A percentile compares a stretch with the other conserved stretches of the same genome.
phyloP scores from a whole-genome alignment of 2,888 invertebrate species.

The Geotrupes spiniger region DNA sequence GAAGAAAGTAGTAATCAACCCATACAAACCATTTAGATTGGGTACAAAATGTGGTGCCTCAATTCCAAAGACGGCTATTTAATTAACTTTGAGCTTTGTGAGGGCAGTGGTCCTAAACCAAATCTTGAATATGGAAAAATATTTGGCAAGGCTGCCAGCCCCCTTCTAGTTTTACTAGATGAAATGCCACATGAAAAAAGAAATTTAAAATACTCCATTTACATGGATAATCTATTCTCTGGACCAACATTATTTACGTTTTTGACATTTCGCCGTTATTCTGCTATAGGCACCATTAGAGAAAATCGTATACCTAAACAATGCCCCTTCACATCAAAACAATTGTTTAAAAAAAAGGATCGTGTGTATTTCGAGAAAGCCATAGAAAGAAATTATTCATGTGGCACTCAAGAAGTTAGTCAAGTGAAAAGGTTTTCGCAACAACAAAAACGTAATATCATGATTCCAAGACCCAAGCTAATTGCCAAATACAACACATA shows the following conservation, averaged over 20 bases:
- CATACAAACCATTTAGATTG: constrained; percentile 37
- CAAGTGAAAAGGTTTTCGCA: constrained; percentile 17
- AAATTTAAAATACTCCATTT: not conserved
- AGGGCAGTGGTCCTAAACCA: constrained; percentile 3
- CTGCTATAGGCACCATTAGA: constrained; percentile 16
- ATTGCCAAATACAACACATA: constrained; percentile 12
- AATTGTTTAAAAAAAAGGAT: not conserved
- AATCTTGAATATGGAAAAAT: constrained; percentile 4
- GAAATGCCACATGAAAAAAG: not conserved
- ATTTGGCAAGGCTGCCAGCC: not conserved
- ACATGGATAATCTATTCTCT: not conserved
- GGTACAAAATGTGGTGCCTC: constrained; percentile 38
- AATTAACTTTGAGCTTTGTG: constrained; percentile 17
- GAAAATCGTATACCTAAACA: constrained; percentile 16
- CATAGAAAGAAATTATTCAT: constrained; percentile 2
- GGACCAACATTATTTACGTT: not conserved
- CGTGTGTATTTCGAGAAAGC: not conserved
- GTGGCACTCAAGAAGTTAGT: constrained; percentile 14
- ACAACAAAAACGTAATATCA: constrained; percentile 8
- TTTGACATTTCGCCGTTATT: not conserved
- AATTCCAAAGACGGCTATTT: constrained; percentile 35
- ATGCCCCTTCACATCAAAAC: not conserved
- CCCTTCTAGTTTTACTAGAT: not conserved
- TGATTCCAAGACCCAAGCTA: constrained; percentile 10
- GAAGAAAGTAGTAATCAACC: constrained; percentile 39